Evolutionary conservation across 2,888 invertebrate genomes (phyloP).

Genomic region (Chesias legatella): DNA sequence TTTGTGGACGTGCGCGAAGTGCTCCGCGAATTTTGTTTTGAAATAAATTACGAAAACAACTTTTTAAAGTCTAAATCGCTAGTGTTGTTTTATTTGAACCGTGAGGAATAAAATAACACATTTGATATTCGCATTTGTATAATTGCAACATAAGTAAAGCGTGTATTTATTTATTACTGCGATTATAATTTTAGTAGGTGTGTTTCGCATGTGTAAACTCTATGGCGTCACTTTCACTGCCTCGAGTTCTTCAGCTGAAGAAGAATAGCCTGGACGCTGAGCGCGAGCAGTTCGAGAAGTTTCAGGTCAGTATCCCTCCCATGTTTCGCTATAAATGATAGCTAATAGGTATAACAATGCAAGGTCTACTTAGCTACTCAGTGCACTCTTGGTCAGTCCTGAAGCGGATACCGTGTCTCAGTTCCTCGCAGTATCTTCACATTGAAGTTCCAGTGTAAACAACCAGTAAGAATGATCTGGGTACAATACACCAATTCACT

Average conservation of each 20-base stretch:
- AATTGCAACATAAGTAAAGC: not conserved
- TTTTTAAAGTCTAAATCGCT: too few relatives aligned
- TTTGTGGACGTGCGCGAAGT: conserved; percentile 10
- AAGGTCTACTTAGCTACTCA: too few relatives aligned
- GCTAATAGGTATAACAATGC: too few relatives aligned
- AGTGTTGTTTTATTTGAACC: too few relatives aligned
- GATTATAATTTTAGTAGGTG: conserved; percentile 39
- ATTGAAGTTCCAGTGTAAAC: too few relatives aligned
- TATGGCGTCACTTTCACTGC: conserved; percentile 88
- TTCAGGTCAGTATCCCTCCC: conserved; percentile 82
- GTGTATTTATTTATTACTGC: conserved; percentile 26
- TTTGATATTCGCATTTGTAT: not conserved
- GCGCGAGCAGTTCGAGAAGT: conserved; percentile 91
- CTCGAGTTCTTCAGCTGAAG: conserved; percentile 85
- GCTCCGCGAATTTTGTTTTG: not conserved
- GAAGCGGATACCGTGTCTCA: too few relatives aligned
- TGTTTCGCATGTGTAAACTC: conserved; percentile 56
- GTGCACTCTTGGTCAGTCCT: too few relatives aligned
- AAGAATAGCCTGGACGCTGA: conserved; percentile 89
- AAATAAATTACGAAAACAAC: conserved; percentile 1
- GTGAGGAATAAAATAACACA: too few relatives aligned
- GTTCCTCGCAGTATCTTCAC: too few relatives aligned
- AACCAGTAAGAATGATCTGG: too few relatives aligned
- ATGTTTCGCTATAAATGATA: not conserved
- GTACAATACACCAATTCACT: too few relatives aligned